These are phyloP conservation scores for Eulimnadia texana DNA, from an alignment of 1,140 invertebrate species.

Conservation along the genomic window DNA sequence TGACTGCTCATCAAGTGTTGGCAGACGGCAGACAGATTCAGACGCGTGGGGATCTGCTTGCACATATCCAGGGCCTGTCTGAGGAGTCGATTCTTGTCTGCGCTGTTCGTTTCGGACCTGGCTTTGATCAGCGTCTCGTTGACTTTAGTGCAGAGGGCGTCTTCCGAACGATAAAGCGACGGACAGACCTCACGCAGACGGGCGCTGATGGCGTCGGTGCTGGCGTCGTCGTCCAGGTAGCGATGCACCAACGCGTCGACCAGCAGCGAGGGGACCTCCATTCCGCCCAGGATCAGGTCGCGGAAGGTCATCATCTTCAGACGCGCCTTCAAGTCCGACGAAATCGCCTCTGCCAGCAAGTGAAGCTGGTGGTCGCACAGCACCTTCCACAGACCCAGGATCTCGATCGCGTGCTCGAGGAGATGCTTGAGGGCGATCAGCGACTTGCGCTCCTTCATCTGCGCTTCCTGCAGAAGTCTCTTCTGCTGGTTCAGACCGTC, in stretches of 20 bases:
- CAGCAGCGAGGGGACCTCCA: conserved; percentile 58
- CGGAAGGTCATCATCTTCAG: conserved; percentile 49
- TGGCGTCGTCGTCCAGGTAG: conserved; percentile 88
- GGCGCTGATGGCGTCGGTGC: conserved; percentile 74
- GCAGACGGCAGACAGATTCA: conserved; percentile 63
- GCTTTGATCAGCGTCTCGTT: conserved; percentile 75
- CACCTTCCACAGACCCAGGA: conserved; percentile 85
- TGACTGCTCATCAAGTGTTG: conserved; percentile 56
- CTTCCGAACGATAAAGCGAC: conserved; percentile 75
- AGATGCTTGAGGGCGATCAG: conserved; percentile 60
- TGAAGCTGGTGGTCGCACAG: conserved; percentile 86
- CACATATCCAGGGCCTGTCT: conserved; percentile 59
- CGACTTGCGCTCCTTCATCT: conserved; percentile 45
- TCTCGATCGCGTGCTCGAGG: conserved; percentile 67
- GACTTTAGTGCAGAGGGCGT: conserved; percentile 36
- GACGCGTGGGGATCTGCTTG: conserved; percentile 62
- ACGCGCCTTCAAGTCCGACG: conserved; percentile 46
- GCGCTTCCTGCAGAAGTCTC: conserved; percentile 9
- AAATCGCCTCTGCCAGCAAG: conserved; percentile 44
- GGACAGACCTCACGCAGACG: conserved; percentile 85
- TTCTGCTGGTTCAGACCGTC: neutral
- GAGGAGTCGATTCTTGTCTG: conserved; percentile 33
- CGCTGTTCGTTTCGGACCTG: conserved; percentile 36
- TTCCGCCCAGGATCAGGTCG: conserved; percentile 67
- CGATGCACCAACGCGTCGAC: conserved; percentile 53